Evolutionary conservation across 2,113 vertebrate species (phyloP), one percentile per base, ranked within the genome.

Genomic region (Piaya cayana): DNA sequence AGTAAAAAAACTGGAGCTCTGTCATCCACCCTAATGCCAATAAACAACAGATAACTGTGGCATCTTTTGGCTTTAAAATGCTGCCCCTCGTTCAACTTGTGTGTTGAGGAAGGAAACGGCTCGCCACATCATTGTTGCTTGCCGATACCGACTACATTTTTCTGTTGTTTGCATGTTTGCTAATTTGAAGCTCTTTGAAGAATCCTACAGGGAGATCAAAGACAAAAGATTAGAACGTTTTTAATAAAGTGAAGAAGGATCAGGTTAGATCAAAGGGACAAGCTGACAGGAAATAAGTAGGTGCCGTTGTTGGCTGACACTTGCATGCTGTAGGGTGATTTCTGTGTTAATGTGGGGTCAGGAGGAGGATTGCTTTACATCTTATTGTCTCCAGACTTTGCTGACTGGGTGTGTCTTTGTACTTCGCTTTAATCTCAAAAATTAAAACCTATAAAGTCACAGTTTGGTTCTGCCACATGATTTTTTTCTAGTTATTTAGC

Each of bases 231-330:
- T 96, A 97, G 95, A 96, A 96, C 78, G 86, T 95, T 97, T 97
- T 97, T 97, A 97, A 97, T 97, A 97, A 97, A 97, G 96, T 97
- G 96, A 97, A 95, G 95, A 95, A 97, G 95, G 96, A 97, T 97
- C 96, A 97, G 96, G 95, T 96, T 96, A 96, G 96, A 97, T 97
- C 97, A 97, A 97, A 97, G 97, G 95, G 93, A 90, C 92, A 96
- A 95, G 92, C 96, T 97, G 96, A 97, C 96, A 97, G 96, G 96
- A 97, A 97, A 97, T 97, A 96, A 96, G 94, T 96, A 96, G 96
- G 96, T 97, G 96, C 96, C 60, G 87, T 94, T 96, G 95, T 96
- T 96, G 92, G 96, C 95, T 96, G 96, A 97, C 96, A 97, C 95
- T 96, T 97, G 94, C 93, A 93, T 97, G 96, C 96, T 97, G 94